These are phyloP conservation scores for Drosophila triauraria DNA, from an alignment of 1,140 invertebrate genomes.

Conservation along the genomic window DNA sequence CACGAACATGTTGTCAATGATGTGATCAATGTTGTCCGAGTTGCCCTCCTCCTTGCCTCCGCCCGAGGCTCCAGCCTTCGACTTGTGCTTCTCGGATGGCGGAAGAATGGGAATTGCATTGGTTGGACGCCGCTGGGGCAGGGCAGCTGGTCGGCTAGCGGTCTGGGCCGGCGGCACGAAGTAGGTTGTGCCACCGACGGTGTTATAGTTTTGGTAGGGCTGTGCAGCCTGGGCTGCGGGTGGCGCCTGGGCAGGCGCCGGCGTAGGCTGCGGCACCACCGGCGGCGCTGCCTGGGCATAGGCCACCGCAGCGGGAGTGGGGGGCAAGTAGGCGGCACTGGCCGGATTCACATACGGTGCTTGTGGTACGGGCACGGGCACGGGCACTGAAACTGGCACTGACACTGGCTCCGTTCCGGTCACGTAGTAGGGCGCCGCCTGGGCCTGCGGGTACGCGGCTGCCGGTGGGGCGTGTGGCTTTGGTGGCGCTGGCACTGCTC, in stretches of 20 bases:
- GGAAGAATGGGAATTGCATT: slow-evolving; percentile 85
- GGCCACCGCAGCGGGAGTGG: slow-evolving; percentile 68
- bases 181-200: slow-evolving; percentile 84
- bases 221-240: slow-evolving; percentile 45
- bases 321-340: slow-evolving; percentile 63
- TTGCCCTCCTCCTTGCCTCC: slow-evolving; percentile 58
- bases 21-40: slow-evolving; percentile 87
- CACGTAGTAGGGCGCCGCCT: slow-evolving; percentile 85
- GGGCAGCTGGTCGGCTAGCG: slow-evolving; percentile 63
- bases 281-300: slow-evolving; percentile 65
- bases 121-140: slow-evolving; percentile 84
- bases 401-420: slow-evolving; percentile 59
- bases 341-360: slow-evolving; percentile 66
- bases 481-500: slow-evolving; percentile 44
- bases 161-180: slow-evolving; percentile 80
- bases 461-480: slow-evolving; percentile 58
- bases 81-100: slow-evolving; percentile 83
- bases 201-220: slow-evolving; percentile 80
- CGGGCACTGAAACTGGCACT: slow-evolving; percentile 40
- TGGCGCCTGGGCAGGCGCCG: slow-evolving; percentile 51
- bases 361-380: slow-evolving; percentile 56
- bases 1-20: slow-evolving; percentile 88
- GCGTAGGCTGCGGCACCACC: slow-evolving; percentile 33
- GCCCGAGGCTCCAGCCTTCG: slow-evolving; percentile 10
- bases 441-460: slow-evolving; percentile 63